Evolutionary conservation across 92 coral and sea anemone genomes (phyloP), one percentile per base, ranked within the genome.

Genomic region (Diadumene lineata): DNA sequence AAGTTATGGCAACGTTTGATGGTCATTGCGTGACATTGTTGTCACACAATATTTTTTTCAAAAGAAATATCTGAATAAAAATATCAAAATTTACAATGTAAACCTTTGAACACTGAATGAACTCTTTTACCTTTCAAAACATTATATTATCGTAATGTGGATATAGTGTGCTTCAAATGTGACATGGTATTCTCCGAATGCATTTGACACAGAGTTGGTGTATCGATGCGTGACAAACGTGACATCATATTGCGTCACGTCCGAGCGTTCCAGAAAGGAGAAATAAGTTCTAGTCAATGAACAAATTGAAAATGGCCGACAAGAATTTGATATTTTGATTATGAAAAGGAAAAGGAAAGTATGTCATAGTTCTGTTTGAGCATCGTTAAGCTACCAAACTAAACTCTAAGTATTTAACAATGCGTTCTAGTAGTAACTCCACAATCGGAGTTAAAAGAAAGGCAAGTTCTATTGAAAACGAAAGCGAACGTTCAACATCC

Each of bases 371-470:
- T 68, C 34, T 15, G 58, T 28, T 56, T 72, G 77, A 57, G 57
- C 56, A 32, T 44, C 56, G 16, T 21, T 18, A 32, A 56, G 51
- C 33, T 29, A 38, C 48, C 24, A 22, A 11, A 50, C 34, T 0
- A 6, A 11, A 11, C 33, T 3, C 63, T 15, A 34, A 21, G 7
- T 18, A 0, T 19, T 15, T 15, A 30, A 50, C 17, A 53, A 85
- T 89, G 94, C 81, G 94, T 73, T 90, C 98, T 67, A 86, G 88
- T 50, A 79, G 82, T 67, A 70, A 80, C 67, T 88, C 89, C 68
- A 64, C 88, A 26, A 66, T 87, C 34, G 97, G 97, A 48, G 67
- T 73, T 18, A 91, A 84, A 75, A 79, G 91, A 60, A 87, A 83
- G 56, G 89, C 92, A 56, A 82, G 81, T 32, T 90, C 90, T 56